phyloP scores from a whole-genome alignment of 2,113 vertebrate genomes.

The Paedocypris sp. region DNA sequence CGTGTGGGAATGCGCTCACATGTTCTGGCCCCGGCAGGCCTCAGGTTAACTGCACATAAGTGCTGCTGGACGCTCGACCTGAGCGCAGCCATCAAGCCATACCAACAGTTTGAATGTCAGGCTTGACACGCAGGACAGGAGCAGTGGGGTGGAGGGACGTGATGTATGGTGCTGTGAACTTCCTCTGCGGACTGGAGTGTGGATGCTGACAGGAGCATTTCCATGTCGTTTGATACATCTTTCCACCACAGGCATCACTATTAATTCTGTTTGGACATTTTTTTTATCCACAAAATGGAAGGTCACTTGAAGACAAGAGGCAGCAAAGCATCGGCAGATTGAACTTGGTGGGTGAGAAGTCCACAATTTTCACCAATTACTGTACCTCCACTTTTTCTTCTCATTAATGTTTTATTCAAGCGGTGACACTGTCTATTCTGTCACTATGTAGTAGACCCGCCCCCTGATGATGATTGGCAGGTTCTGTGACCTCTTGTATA shows the following conservation, averaged over 20 bases:
- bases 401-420: too few species aligned
- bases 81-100: slow-evolving; percentile 60
- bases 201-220: slow-evolving; percentile 20
- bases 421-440: too few species aligned
- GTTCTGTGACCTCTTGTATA: too few species aligned
- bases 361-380: too few species aligned
- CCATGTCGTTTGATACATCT: not conserved
- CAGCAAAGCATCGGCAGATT: too few species aligned
- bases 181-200: slow-evolving; percentile 19
- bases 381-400: too few species aligned
- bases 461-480: too few species aligned
- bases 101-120: slow-evolving; percentile 67
- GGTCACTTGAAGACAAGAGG: too few species aligned
- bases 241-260: not conserved
- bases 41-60: slow-evolving; percentile 10
- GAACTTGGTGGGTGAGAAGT: too few species aligned
- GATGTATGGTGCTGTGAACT: slow-evolving; percentile 37
- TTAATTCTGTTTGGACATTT: slow-evolving; percentile 14
- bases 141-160: slow-evolving; percentile 43
- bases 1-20: not conserved
- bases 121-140: slow-evolving; percentile 52
- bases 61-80: slow-evolving; percentile 31
- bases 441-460: too few species aligned
- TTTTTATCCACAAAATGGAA: slow-evolving; percentile 20
- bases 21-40: not conserved